Evolutionary conservation across 2,797 vertebrate genomes (phyloP), one percentile per base, ranked within the genome.

Genomic region (Hozukius guyotensis): DNA sequence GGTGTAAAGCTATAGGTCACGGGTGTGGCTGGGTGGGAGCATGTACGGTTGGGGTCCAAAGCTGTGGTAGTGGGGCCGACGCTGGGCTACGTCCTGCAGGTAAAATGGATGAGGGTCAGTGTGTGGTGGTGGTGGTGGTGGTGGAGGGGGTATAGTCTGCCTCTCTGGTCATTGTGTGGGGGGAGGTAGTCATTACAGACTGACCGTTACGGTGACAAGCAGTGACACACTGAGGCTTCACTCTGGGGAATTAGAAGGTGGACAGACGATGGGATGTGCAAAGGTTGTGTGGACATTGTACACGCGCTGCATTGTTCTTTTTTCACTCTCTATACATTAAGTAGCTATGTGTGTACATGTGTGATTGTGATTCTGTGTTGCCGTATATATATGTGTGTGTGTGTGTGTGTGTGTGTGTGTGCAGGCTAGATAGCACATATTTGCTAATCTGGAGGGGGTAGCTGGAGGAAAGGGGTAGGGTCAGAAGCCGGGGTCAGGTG

Each of bases 401-500:
- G 84, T 83, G 88, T 91, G 88, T 63, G 34, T 63, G 32, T 63
- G 12, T 63, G 61, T 70, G 87, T 86, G 88, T 92, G 88, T 86
- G 72, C 72, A 70, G 66, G 80, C 83, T 62, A 91, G 91, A 92
- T 89, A 90, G 84, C 82, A 89, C 83, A 84, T 88, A 90, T 93
- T 94, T 93, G 92, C 90, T 95, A 93, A 94, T 94, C 87, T 93
- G 81, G 77, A 87, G 81, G 87, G 87, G 90, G 90, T 78, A 74
- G 88, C 62, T 71, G 68, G 78, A 88, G 86, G 78, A 74, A 88
- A 82, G 84, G 89, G 87, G 84, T 80, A 60, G 89, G 92, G 94
- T 94, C 94, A 93, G 82, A 86, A 84, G 82, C 90, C 7, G 55
- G 82, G 93, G 94, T 93, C 92, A 93, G 90, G 91, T 94, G 93